Evolutionary conservation across 2,888 invertebrate species (phyloP), one percentile per base, ranked within the genome.

Genomic region (Metopia argyrocephala): DNA sequence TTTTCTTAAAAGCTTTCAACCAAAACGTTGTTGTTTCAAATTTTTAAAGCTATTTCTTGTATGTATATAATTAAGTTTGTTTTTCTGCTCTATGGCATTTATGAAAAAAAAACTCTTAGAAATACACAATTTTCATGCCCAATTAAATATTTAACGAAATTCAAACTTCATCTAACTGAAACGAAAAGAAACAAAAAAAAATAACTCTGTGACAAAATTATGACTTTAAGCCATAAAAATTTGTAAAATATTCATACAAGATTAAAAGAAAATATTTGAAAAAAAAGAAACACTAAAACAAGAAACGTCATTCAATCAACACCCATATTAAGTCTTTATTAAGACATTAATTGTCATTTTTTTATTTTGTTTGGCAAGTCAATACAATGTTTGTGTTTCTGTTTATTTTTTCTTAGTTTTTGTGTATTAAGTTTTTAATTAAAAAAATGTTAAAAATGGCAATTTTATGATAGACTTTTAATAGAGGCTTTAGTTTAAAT

Each of bases 261-360:
- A 31, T 31, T 65, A 48, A 31, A 48, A 21, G 28, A 56, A 69
- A 64, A 27, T 9, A 25, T 23, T 54, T 54, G 54, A 23, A 12
- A 54, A 21, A 52, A 21, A 23, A 52, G 31, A 31, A 31, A 5
- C 9, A 9, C n/a, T n/a, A n/a, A 59, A 31, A 12, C 20, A 9
- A 56, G 23, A 48, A 70, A 65, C 52, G 73, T 59, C 73, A 76
- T 80, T 80, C 66, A 80, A 76, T 76, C 80, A 80, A 76, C 80
- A 80, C 73, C 80, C 80, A 80, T 80, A 80, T 76, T 73, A 73
- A 80, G 76, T n/a, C 68, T 73, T 80, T 76, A 80, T 80, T 80
- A 73, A 80, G 80, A 73, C 80, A 80, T 80, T 80, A 76, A 80
- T 76, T 73, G 76, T 79, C 46, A n/a, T n/a, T n/a, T n/a, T n/a